A percentile compares a stretch with the other conserved stretches of the same genome.
phyloP scores from a whole-genome alignment of 2,888 invertebrate genomes.

The Epinotia brunnichana region DNA sequence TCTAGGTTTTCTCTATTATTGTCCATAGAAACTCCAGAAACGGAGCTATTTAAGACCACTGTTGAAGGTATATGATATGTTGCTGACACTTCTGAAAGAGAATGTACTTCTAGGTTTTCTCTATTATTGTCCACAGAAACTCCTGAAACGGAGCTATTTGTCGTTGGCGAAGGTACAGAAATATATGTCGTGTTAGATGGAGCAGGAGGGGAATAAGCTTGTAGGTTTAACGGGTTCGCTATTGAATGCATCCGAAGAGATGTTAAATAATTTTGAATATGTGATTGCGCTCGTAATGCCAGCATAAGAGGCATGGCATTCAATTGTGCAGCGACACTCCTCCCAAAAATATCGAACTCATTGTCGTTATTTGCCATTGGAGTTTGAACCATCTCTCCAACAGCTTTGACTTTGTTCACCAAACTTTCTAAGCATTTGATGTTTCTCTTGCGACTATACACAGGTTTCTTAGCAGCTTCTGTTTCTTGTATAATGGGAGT shows the following conservation, averaged over 20 bases:
- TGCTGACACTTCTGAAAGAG: too few relatives aligned
- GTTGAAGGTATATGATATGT: neutral
- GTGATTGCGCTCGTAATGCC: constrained; percentile 33
- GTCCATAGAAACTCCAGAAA: constrained; percentile 16
- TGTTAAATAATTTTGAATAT: constrained; percentile 36
- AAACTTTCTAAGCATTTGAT: constrained; percentile 19
- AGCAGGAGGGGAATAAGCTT: constrained; percentile 2
- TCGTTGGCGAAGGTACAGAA: constrained; percentile 5
- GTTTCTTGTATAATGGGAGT: constrained; percentile 19
- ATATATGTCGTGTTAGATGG: constrained; percentile 12
- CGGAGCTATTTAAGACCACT: neutral
- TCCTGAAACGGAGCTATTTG: constrained; percentile 13
- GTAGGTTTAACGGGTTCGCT: constrained; percentile 2
- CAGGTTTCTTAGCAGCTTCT: constrained; percentile 21
- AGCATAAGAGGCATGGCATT: constrained; percentile 30
- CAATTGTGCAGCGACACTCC: constrained; percentile 35
- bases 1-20: constrained; percentile 8
- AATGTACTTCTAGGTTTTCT: constrained; percentile 1
- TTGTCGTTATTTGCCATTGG: constrained; percentile 16
- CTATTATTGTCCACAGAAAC: constrained; percentile 15
- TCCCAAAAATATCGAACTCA: constrained; percentile 30
- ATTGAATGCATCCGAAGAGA: constrained; percentile 39
- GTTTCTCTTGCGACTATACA: constrained; percentile 20
- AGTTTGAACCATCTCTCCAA: constrained; percentile 25
- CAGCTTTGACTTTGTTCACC: constrained; percentile 27